Conservation (phyloP, 2,888 invertebrate genomes). For the Platynereis dumerilii region DNA sequence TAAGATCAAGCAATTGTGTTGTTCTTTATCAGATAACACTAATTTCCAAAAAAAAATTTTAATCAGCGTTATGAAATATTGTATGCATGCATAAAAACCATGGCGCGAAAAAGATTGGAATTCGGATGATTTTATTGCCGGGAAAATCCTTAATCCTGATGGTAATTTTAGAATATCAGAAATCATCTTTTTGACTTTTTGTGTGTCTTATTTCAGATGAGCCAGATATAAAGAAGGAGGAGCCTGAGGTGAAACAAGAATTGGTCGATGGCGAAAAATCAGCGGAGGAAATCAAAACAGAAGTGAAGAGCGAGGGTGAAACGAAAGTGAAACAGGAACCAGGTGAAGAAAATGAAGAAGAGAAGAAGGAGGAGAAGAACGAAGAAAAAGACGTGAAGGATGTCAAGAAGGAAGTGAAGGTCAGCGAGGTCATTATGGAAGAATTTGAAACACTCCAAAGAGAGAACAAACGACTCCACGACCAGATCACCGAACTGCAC, state of each 20-base stretch:
- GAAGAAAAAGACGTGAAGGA: constrained; percentile 9
- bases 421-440: constrained; percentile 74
- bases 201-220: constrained; percentile 4
- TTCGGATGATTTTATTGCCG: too few species aligned
- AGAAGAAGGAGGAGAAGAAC: constrained; percentile 14
- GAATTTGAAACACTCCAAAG: constrained; percentile 86
- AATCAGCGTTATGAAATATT: too few species aligned
- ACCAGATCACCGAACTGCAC: constrained; percentile 86
- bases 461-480: constrained; percentile 91
- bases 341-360: constrained; percentile 9
- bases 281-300: constrained; percentile 33
- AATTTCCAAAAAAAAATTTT: too few species aligned
- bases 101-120: too few species aligned
- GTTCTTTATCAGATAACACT: too few species aligned
- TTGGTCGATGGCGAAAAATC: constrained; percentile 37
- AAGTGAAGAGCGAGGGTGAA: constrained; percentile 31
- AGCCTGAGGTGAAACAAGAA: constrained; percentile 74
- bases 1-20: too few species aligned
- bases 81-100: too few species aligned
- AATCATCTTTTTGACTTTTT: too few species aligned
- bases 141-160: too few species aligned
- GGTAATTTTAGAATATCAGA: too few species aligned
- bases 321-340: constrained; percentile 15
- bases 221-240: constrained; percentile 24
- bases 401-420: constrained; percentile 23